Base-by-base conservation (phyloP, 2,888 invertebrate genomes). In the Watsonalla cultraria region DNA sequence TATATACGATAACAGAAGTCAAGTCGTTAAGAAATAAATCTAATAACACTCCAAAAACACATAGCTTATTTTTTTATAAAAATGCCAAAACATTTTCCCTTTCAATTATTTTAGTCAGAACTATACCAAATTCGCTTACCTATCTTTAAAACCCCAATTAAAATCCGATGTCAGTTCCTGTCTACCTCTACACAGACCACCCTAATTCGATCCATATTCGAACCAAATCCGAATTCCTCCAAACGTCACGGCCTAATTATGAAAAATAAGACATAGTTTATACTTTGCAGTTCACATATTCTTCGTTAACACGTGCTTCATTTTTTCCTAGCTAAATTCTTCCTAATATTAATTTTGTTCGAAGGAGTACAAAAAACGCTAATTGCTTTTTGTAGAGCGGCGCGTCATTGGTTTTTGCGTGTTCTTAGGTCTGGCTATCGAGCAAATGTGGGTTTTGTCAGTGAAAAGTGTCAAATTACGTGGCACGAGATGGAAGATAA, bases 401-500 rank as follows among this genome's bases (percentile, higher is more conserved):
- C 50, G 66, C 59, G 60, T 59, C 57, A 61, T 75, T 66, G 68
- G 83, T 90, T 90, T 90, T 90, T 89, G 82, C 83, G 78, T 73
- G 68, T 72, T 72, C 77, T 74, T 78, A 76, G 74, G 68, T 73
- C 74, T 76, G 75, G 74, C 71, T 81, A 75, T 70, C 72, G 77
- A 83, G 84, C 85, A 87, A 89, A 90, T 86, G 88, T 90, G 90
- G 82, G 81, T 82, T 88, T 88, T 90, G 90, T 89, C 90, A 90
- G 78, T 51, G 86, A 78, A 90, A 90, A 90, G 90, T 90, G 90
- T 90, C 90, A 89, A 88, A 88, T 90, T 90, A 90, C 90, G 76
- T 84, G 80, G 87, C 87, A 86, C 87, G 86, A 89, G 89, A 87
- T 88, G 77, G 68, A 24, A 82, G 87, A 89, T 90, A 85, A 78